Percentiles rank a stretch among this genome's conserved stretches.
phyloP scores from a whole-genome alignment of 2,113 vertebrate genomes.

The Ibidorhyncha struthersii region DNA sequence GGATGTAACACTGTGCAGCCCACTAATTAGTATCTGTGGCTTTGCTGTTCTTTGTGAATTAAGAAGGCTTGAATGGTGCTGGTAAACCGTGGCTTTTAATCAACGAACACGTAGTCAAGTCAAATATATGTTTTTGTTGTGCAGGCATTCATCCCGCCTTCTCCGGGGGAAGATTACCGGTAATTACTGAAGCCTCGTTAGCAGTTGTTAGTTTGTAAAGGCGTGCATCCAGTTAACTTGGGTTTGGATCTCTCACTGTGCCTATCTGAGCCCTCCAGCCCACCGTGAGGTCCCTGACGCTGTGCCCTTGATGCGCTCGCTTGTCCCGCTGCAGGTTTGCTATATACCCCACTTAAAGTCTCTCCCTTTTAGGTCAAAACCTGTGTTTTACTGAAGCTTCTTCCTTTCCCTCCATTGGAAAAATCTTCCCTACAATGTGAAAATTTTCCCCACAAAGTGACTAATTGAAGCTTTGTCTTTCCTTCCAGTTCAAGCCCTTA shows the following conservation, averaged over 20 bases:
- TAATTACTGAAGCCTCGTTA: background rate
- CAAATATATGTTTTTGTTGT: background rate
- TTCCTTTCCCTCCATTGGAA: background rate
- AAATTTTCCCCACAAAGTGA: background rate
- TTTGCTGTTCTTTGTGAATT: background rate
- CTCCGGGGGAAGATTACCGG: rapidly evolving
- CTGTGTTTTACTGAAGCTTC: background rate
- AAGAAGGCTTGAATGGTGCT: background rate
- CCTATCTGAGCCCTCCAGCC: background rate
- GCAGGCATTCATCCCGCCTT: background rate
- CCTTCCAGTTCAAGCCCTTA: background rate
- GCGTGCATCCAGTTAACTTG: background rate
- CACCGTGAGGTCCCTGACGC: rapidly evolving
- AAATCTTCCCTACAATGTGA: background rate
- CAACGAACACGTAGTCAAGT: background rate
- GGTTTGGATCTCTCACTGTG: background rate
- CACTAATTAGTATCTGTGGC: background rate
- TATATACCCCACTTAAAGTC: rapidly evolving
- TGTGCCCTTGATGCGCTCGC: rapidly evolving
- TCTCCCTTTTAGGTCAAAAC: background rate
- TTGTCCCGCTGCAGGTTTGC: background rate
- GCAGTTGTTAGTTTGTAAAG: background rate
- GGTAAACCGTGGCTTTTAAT: background rate
- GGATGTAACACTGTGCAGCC: background rate
- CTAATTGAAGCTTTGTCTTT: background rate